Evolutionary conservation across 2,113 vertebrate genomes (phyloP).

Genomic region (Haemorhous mexicanus): DNA sequence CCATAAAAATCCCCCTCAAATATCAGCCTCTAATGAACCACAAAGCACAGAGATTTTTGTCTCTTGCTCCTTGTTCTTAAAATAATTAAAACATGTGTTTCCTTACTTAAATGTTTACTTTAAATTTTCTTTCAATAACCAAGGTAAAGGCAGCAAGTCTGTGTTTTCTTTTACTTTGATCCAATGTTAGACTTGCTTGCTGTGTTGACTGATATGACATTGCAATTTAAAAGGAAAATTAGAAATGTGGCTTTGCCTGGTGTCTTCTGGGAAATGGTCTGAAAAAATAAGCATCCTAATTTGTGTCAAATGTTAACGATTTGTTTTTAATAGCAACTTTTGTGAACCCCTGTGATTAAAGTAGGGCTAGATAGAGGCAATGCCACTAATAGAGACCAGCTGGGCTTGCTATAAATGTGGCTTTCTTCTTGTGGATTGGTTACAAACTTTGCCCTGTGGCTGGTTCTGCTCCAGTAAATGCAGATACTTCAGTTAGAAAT

Average conservation of each 20-base stretch:
- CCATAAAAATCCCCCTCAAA: background rate
- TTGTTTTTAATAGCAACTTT: background rate
- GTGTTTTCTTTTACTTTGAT: background rate
- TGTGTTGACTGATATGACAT: background rate
- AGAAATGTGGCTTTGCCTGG: background rate
- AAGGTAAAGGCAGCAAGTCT: background rate
- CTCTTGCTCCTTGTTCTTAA: background rate
- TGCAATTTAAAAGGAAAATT: background rate
- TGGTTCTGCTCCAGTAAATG: constrained; percentile 16
- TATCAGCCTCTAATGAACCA: background rate
- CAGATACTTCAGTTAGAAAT: background rate
- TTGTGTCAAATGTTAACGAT: background rate
- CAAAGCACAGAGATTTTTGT: background rate
- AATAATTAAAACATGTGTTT: background rate
- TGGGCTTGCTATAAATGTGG: background rate
- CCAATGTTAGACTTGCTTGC: background rate
- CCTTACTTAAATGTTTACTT: background rate
- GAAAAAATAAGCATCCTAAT: background rate
- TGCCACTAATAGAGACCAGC: background rate
- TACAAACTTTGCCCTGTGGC: constrained; percentile 19
- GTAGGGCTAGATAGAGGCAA: background rate
- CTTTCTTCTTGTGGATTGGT: background rate
- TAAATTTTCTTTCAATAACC: background rate
- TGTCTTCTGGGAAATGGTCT: background rate
- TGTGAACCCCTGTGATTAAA: background rate